Conservation (phyloP, 2,888 invertebrate genomes). For the Achlya flavicornis region DNA sequence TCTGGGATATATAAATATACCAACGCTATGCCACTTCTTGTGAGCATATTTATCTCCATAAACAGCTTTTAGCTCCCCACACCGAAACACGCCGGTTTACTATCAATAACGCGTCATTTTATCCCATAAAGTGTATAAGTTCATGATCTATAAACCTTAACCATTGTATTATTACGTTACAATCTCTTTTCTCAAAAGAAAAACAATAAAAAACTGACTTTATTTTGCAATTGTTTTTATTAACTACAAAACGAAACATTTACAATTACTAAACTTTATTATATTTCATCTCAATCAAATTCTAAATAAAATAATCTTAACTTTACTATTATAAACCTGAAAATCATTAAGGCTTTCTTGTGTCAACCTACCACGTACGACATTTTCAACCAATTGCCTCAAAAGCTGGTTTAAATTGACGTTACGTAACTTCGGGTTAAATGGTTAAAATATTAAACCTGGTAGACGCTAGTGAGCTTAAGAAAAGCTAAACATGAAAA, state of each 20-base stretch:
- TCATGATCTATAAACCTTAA: conserved; percentile 46
- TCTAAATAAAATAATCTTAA: no score
- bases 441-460: no score
- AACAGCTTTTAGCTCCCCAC: conserved; percentile 59
- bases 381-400: no score
- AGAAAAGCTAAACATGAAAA: no score
- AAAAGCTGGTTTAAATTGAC: no score
- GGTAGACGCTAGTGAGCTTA: no score
- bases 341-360: no score
- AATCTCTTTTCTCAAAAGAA: conserved; percentile 2
- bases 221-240: neutral
- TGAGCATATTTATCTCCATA: conserved; percentile 34
- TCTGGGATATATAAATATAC: no score
- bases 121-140: conserved; percentile 55
- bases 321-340: no score
- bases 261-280: neutral
- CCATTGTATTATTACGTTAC: conserved; percentile 39
- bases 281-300: neutral
- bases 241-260: neutral
- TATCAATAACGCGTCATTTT: conserved; percentile 75
- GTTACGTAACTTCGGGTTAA: no score
- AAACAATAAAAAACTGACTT: conserved; percentile 21
- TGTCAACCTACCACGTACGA: no score
- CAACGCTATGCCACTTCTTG: conserved; percentile 40
- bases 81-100: conserved; percentile 63